phyloP scores from a whole-genome alignment of 2,888 invertebrate genomes.

The Gymnosoma rotundatum region DNA sequence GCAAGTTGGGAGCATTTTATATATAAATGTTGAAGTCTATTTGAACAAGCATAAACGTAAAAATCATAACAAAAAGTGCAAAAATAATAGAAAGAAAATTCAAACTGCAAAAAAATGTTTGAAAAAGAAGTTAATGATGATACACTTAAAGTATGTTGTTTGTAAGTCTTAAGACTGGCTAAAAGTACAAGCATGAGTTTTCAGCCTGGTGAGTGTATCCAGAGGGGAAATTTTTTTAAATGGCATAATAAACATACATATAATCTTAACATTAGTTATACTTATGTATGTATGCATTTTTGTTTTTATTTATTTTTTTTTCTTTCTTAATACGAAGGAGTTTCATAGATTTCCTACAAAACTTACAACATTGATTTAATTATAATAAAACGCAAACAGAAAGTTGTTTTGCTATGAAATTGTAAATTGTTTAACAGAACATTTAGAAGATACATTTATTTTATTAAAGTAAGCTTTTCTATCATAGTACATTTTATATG shows the following conservation, averaged over 20 bases:
- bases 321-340: neutral
- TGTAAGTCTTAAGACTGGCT: constrained; percentile 9
- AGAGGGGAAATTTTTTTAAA: constrained; percentile 41
- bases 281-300: constrained; percentile 37
- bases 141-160: constrained; percentile 41
- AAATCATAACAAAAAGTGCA: constrained; percentile 61
- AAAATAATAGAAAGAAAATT: constrained; percentile 39
- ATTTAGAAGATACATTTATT: no score
- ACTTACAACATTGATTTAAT: constrained; percentile 2
- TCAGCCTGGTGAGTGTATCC: constrained; percentile 29
- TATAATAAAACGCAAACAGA: no score
- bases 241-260: constrained; percentile 44
- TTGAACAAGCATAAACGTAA: constrained; percentile 56
- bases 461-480: no score
- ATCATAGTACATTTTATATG: no score
- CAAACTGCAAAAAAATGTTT: constrained; percentile 22
- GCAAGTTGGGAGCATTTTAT: constrained; percentile 73
- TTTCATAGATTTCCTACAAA: constrained; percentile 14
- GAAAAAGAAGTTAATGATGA: constrained; percentile 53
- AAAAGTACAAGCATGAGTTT: constrained; percentile 34
- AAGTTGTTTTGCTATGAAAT: no score
- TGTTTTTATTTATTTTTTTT: neutral
- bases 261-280: constrained; percentile 44
- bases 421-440: no score
- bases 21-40: constrained; percentile 67